Percentiles rank a stretch among this genome's conserved stretches.
Conservation (phyloP, 1,140 invertebrate genomes). For the Oncopodura yosiiana region DNA sequence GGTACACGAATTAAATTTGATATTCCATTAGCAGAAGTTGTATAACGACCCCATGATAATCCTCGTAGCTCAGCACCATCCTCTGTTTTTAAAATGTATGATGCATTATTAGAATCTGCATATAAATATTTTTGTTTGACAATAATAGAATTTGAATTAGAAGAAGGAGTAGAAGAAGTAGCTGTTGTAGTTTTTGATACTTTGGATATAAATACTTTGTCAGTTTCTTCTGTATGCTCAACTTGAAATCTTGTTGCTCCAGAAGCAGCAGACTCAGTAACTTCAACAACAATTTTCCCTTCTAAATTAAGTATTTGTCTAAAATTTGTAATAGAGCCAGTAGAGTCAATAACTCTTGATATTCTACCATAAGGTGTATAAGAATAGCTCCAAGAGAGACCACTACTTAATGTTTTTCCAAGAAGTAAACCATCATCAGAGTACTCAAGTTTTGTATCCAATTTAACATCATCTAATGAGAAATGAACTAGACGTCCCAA, state of each 20-base stretch:
- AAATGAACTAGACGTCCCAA: constrained; percentile 74
- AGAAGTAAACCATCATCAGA: constrained; percentile 32
- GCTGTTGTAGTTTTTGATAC: no score
- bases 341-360: constrained; percentile 21
- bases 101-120: constrained; percentile 26
- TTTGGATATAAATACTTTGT: constrained; percentile 16
- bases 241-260: constrained; percentile 19
- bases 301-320: constrained; percentile 23
- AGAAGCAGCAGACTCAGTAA: constrained; percentile 8
- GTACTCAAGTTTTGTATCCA: constrained; percentile 25
- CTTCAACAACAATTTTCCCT: constrained; percentile 21
- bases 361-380: constrained; percentile 29
- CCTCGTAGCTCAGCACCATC: constrained; percentile 20
- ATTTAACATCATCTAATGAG: constrained; percentile 41
- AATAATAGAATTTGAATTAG: constrained; percentile 8
- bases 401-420: constrained; percentile 23
- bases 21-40: constrained; percentile 15
- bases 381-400: constrained; percentile 24
- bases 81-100: constrained; percentile 22
- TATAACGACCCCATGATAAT: constrained; percentile 25
- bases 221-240: constrained; percentile 20
- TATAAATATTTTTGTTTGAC: no score
- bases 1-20: constrained; percentile 30
- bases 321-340: constrained; percentile 28
- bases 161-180: background rate